A percentile compares a stretch with the other conserved stretches of the same genome.
Evolutionary conservation across 1,140 invertebrate species (phyloP).

Genomic region (Drosophila ercepeae): DNA sequence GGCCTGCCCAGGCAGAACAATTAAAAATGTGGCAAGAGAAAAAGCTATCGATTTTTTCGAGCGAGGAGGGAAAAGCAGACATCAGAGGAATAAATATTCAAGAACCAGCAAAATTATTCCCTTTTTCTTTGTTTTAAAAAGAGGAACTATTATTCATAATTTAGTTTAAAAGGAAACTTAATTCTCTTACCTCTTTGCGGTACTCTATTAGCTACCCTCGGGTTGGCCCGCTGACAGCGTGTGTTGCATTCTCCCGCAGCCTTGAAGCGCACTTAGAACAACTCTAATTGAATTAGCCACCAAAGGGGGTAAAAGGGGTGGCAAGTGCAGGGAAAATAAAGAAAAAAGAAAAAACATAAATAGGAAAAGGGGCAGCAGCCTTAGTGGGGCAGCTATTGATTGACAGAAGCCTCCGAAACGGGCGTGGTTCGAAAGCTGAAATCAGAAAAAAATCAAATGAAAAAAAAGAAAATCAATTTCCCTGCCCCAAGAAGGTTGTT

Average conservation of each 20-base stretch:
- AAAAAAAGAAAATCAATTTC: slow-evolving; percentile 71
- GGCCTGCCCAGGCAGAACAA: slow-evolving; percentile 30
- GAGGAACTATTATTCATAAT: too few relatives aligned
- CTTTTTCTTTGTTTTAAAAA: too few relatives aligned
- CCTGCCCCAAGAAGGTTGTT: slow-evolving; percentile 19
- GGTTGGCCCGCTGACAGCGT: slow-evolving; percentile 25
- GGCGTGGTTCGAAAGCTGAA: slow-evolving; percentile 15
- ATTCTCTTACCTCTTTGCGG: not conserved
- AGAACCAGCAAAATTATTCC: not conserved
- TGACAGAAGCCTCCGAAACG: slow-evolving; percentile 28
- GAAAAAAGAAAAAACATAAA: not conserved
- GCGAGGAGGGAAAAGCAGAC: slow-evolving; percentile 10
- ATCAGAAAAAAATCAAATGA: too few relatives aligned
- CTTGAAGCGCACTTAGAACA: slow-evolving; percentile 73
- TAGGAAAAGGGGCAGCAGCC: slow-evolving; percentile 6
- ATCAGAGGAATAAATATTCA: not conserved
- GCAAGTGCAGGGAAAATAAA: slow-evolving; percentile 28
- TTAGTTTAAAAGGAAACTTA: too few relatives aligned
- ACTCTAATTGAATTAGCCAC: slow-evolving; percentile 79
- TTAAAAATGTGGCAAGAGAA: slow-evolving; percentile 51
- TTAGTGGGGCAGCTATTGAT: slow-evolving; percentile 58
- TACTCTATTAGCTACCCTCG: slow-evolving; percentile 30
- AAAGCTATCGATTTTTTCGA: slow-evolving; percentile 37
- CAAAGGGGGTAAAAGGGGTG: slow-evolving; percentile 34
- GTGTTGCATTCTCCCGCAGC: slow-evolving; percentile 41